These are phyloP conservation scores for Platynereis dumerilii DNA, from an alignment of 2,888 invertebrate species.

Conservation along the genomic window DNA sequence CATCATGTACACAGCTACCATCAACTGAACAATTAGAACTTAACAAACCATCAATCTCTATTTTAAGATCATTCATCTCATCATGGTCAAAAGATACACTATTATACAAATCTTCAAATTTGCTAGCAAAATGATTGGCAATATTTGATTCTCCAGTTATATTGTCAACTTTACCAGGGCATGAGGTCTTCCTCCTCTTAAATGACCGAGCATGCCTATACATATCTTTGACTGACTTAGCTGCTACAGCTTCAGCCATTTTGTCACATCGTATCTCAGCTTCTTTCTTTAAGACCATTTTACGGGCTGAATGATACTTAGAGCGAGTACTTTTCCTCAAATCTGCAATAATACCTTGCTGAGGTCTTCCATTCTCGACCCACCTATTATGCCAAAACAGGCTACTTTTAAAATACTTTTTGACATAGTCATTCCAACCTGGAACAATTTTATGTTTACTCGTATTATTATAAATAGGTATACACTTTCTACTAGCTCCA, in stretches of 20 bases:
- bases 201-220: too few relatives aligned
- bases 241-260: conserved; percentile 9
- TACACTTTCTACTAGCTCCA: conserved; percentile 1
- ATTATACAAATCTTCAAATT: too few relatives aligned
- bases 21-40: too few relatives aligned
- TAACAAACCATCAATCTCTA: too few relatives aligned
- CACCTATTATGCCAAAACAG: conserved; percentile 10
- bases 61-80: too few relatives aligned
- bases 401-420: not conserved
- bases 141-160: too few relatives aligned
- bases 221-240: too few relatives aligned
- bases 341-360: conserved; percentile 1
- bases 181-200: too few relatives aligned
- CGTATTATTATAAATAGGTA: not conserved
- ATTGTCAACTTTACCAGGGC: too few relatives aligned
- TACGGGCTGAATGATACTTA: conserved; percentile 1
- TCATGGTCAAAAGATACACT: too few relatives aligned
- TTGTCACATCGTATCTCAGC: conserved; percentile 2
- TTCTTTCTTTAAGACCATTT: not conserved
- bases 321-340: not conserved
- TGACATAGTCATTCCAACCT: conserved; percentile 9
- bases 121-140: too few relatives aligned
- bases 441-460: not conserved
- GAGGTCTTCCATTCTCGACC: conserved; percentile 9
- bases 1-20: too few relatives aligned